Base-by-base conservation (phyloP, 35 echinoderm and acorn worm genomes). In the Apostichopus californicus region DNA sequence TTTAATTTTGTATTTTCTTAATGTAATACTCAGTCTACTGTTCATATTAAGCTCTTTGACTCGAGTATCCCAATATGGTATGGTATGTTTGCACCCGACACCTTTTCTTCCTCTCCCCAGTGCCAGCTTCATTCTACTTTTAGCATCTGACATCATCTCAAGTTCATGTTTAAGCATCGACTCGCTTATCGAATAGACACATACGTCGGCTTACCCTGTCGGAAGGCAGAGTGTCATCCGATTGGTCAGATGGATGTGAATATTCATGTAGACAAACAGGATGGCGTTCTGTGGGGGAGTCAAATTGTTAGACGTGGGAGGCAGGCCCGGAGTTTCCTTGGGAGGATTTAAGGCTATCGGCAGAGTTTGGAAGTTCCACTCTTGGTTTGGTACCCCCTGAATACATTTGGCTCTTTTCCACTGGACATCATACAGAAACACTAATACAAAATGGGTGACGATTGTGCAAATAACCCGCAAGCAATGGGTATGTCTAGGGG, bases 401-500 rank as follows among this genome's bases (percentile, higher is more conserved):
- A 28, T 58, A 87, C 14, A 87, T 87, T 57, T 87, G 54, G 25
- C 21, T 87, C 55, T 83, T 34, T 55, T 81, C 24, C 24, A 1
- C 55, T 83, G 18, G 80, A 17, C 46, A 53, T 25, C 26, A 83
- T 17, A 56, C n/a, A 54, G 55, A 83, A 55, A 83, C 25, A 15
- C 14, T 83, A 83, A 54, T 56, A 24, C 57, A 87, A 87, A 87
- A 87, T 87, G 86, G 86, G 57, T 24, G 86, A 87, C 59, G 86
- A 87, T 59, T 21, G 24, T 24, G 86, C 86, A 17, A 87, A 87
- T 58, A 65, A 87, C 57, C 57, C 86, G 24, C 9, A 3, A 56
- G 54, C 86, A n/a, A 87, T 87, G 86, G 86, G 86, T 23, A 87
- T 87, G 86, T 87, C 86, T 9, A 87, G 86, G 64, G 86, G 54